These are phyloP conservation scores for Saxidomus purpurata DNA, from an alignment of 1,140 invertebrate species.

Conservation along the genomic window DNA sequence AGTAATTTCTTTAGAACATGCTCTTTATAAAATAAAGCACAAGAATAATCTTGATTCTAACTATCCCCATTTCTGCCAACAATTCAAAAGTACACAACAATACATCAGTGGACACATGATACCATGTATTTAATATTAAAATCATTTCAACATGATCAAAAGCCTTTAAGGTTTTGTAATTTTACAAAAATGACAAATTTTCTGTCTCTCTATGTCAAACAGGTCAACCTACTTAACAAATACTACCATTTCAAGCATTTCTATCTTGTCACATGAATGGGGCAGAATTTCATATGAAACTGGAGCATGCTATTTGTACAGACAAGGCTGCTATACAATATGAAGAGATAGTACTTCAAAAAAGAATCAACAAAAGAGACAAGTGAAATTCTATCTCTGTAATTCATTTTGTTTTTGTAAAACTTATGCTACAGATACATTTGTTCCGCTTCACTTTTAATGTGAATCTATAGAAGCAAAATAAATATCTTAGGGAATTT, in stretches of 20 bases:
- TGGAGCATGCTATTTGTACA: neutral
- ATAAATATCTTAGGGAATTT: too few species aligned
- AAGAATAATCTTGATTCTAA: too few species aligned
- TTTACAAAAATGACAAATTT: constrained; percentile 33
- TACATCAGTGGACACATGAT: neutral
- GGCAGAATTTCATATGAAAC: neutral
- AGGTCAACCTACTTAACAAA: constrained; percentile 33
- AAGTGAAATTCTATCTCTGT: neutral
- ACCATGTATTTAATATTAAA: neutral
- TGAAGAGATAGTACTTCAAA: constrained; percentile 12
- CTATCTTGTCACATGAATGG: neutral
- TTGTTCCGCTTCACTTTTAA: too few species aligned
- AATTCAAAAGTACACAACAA: constrained; percentile 1
- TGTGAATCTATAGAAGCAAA: too few species aligned
- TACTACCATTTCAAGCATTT: neutral
- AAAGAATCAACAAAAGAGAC: neutral
- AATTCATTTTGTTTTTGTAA: neutral
- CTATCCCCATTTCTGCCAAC: too few species aligned
- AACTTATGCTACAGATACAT: too few species aligned
- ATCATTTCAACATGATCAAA: neutral
- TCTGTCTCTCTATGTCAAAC: neutral
- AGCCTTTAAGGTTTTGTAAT: neutral
- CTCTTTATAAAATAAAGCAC: too few species aligned
- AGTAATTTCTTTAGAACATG: too few species aligned
- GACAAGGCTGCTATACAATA: neutral